phyloP scores from a whole-genome alignment of 2,888 invertebrate species.

The Tupiocoris notatus region DNA sequence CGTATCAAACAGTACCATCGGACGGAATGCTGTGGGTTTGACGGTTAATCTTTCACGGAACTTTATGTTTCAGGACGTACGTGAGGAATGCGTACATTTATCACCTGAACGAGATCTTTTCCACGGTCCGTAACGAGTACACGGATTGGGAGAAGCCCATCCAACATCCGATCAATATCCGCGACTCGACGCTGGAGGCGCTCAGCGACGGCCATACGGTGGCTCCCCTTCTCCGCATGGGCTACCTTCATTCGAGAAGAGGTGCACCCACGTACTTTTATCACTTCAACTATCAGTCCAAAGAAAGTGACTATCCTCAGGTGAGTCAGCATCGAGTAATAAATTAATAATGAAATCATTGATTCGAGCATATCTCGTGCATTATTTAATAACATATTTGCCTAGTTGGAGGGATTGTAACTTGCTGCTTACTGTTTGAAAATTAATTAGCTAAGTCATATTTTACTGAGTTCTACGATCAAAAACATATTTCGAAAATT shows the following conservation, averaged over 20 bases:
- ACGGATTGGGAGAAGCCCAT: conserved; percentile 92
- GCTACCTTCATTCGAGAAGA: conserved; percentile 73
- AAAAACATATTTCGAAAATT: too few species aligned
- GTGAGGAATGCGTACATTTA: conserved; percentile 93
- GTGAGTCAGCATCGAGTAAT: conserved; percentile 56
- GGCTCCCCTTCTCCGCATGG: conserved; percentile 77
- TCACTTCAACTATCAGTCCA: conserved; percentile 82
- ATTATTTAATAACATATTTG: too few species aligned
- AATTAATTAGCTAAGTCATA: too few species aligned
- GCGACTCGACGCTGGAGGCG: conserved; percentile 81
- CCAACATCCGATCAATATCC: conserved; percentile 79
- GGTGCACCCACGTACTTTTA: conserved; percentile 83
- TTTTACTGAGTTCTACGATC: too few species aligned
- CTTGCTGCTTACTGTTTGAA: too few species aligned
- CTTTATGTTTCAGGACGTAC: conserved; percentile 64
- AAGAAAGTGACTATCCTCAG: conserved; percentile 75
- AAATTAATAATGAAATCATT: too few species aligned
- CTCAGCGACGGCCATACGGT: conserved; percentile 90
- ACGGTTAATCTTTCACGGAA: too few species aligned
- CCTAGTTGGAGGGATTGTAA: too few species aligned
- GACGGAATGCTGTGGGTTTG: too few species aligned
- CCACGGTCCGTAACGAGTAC: conserved; percentile 90
- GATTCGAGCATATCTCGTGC: too few species aligned
- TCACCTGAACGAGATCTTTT: conserved; percentile 92
- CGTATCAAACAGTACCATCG: too few species aligned